Conservation (phyloP, 1,140 invertebrate genomes). For the Calliopsis andreniformis region DNA sequence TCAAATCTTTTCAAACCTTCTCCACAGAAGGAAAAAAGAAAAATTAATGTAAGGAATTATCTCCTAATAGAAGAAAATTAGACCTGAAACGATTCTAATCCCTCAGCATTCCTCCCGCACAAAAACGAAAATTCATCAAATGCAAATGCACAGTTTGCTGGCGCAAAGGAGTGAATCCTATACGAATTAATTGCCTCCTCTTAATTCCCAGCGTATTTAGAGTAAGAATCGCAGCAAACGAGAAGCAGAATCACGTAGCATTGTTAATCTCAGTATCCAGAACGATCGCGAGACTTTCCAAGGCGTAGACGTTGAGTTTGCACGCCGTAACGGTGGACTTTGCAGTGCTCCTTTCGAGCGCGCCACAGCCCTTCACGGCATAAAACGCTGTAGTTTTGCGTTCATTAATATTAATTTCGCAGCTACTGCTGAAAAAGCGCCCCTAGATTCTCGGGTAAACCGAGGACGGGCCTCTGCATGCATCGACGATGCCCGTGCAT, state of each 20-base stretch:
- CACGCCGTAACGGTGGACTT: slow-evolving; percentile 3
- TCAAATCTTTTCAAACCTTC: too few species aligned
- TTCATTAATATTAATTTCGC: slow-evolving; percentile 56
- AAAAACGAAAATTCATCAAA: too few species aligned
- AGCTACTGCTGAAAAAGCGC: slow-evolving; percentile 38
- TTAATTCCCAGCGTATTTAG: too few species aligned
- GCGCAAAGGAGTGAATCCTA: too few species aligned
- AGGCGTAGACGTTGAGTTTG: slow-evolving; percentile 11
- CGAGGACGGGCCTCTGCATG: slow-evolving; percentile 16
- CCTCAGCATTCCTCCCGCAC: too few species aligned
- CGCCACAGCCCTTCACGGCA: neutral
- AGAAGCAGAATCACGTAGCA: neutral
- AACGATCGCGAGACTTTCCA: neutral
- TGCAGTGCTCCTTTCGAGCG: slow-evolving; percentile 12
- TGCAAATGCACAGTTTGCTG: too few species aligned
- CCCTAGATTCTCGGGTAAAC: slow-evolving; percentile 36
- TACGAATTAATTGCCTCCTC: too few species aligned
- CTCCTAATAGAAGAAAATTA: too few species aligned
- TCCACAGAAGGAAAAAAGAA: too few species aligned
- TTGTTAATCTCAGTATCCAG: slow-evolving; percentile 6
- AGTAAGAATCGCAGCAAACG: too few species aligned
- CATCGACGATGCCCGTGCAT: slow-evolving; percentile 40
- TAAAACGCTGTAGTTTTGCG: slow-evolving; percentile 39
- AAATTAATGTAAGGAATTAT: too few species aligned
- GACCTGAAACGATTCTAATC: too few species aligned